phyloP scores from a whole-genome alignment of 2,797 vertebrate species.

The Pangasius macronema region DNA sequence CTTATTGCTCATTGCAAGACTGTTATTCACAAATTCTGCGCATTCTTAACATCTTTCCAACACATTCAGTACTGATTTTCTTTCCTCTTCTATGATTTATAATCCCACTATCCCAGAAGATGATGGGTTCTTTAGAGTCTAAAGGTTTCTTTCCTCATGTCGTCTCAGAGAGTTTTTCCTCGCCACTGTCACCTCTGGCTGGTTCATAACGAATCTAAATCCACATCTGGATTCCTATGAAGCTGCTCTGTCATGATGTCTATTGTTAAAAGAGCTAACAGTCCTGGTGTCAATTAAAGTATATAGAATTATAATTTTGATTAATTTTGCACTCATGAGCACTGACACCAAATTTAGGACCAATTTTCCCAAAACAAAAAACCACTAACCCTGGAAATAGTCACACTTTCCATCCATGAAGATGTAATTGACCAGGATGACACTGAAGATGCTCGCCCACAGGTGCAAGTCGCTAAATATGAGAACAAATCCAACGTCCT shows the following conservation, averaged over 20 bases:
- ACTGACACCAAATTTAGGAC: background rate
- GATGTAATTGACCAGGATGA: slow-evolving; percentile 85
- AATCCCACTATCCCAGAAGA: too few species aligned
- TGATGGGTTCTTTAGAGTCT: too few species aligned
- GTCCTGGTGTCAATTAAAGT: background rate
- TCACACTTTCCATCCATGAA: slow-evolving; percentile 92
- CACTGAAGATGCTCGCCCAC: slow-evolving; percentile 87
- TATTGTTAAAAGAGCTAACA: background rate
- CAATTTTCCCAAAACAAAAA: background rate
- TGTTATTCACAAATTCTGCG: background rate
- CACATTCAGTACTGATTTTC: too few species aligned
- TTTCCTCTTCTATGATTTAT: too few species aligned
- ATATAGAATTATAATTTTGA: background rate
- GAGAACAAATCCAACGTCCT: slow-evolving; percentile 82
- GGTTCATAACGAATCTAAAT: too few species aligned
- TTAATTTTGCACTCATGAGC: background rate
- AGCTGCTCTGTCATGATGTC: background rate
- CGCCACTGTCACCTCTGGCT: too few species aligned
- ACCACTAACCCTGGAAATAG: slow-evolving; percentile 83
- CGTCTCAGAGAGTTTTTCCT: too few species aligned
- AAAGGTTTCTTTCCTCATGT: too few species aligned
- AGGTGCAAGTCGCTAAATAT: slow-evolving; percentile 85
- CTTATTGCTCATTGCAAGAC: too few species aligned
- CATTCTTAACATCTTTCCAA: background rate
- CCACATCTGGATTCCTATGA: background rate